Conservation (phyloP, 2,888 invertebrate species). For the Tipula confusa region DNA sequence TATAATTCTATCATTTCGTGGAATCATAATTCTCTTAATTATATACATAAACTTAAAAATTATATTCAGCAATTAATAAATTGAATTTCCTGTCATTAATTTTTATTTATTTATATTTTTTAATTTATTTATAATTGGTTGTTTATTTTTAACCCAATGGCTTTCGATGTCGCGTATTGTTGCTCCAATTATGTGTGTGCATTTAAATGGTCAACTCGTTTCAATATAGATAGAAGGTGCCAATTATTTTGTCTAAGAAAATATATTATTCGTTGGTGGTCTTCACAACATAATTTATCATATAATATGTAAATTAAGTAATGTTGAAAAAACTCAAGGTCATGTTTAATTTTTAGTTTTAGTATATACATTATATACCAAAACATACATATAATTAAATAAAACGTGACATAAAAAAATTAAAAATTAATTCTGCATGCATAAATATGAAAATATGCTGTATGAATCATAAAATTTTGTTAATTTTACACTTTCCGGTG, state of each 20-base stretch:
- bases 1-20: neutral
- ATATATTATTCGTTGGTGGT: neutral
- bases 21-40: conserved; percentile 20
- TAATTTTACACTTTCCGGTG: conserved; percentile 3
- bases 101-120: conserved; percentile 20
- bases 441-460: neutral
- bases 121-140: conserved; percentile 3
- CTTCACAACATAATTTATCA: neutral
- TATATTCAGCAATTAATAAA: conserved; percentile 8
- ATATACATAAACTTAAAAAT: neutral
- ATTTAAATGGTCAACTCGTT: no score
- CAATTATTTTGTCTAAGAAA: neutral
- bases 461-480: conserved; percentile 17
- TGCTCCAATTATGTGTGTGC: neutral
- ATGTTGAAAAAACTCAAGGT: neutral
- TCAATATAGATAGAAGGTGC: neutral
- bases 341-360: neutral
- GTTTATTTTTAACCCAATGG: conserved; percentile 3
- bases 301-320: neutral
- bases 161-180: neutral
- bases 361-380: neutral
- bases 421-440: neutral
- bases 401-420: neutral
- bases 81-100: conserved; percentile 3
- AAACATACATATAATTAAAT: no score